A percentile compares a stretch with the other conserved stretches of the same genome.
Conservation (phyloP, 2,797 vertebrate species). For the Hydrophis major region DNA sequence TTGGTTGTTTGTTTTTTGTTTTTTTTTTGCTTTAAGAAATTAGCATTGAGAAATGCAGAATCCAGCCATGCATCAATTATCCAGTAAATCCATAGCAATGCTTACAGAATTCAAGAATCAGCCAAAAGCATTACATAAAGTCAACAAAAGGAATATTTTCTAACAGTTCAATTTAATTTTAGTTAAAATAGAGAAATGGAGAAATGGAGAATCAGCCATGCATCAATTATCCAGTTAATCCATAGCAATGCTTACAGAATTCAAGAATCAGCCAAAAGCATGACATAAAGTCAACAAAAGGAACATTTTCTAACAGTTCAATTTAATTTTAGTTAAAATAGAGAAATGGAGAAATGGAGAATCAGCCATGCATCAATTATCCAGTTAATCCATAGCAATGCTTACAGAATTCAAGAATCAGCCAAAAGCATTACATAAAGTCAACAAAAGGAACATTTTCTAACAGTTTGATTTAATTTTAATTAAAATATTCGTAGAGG, state of each 20-base stretch:
- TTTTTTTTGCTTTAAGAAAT: not conserved
- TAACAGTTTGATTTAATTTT: not conserved
- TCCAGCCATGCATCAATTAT: not conserved
- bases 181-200: not conserved
- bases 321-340: not conserved
- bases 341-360: not conserved
- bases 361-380: not conserved
- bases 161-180: not conserved
- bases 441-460: not conserved
- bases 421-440: not conserved
- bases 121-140: not conserved
- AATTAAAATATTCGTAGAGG: not conserved
- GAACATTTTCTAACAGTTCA: not conserved
- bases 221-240: not conserved
- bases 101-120: not conserved
- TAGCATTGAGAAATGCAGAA: not conserved
- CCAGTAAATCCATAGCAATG: not conserved
- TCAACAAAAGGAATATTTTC: not conserved
- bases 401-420: not conserved
- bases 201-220: not conserved
- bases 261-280: not conserved
- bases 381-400: not conserved
- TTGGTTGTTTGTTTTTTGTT: no score
- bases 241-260: not conserved
- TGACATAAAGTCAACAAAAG: not conserved